phyloP scores from a whole-genome alignment of 2,113 vertebrate genomes.

The Bubalus kerabau region DNA sequence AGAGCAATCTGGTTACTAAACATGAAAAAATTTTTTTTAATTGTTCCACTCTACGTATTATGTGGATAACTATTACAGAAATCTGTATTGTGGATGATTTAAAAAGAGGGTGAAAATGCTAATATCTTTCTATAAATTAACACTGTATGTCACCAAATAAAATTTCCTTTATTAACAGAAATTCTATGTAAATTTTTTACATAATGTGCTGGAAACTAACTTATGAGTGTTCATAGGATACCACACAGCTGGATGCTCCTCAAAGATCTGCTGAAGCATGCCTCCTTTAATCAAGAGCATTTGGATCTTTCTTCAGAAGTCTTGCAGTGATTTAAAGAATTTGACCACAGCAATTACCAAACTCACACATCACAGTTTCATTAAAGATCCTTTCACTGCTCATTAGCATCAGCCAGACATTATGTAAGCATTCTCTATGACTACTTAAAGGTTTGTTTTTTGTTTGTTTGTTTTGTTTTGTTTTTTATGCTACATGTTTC shows the following conservation, averaged over 20 bases:
- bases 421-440: not conserved
- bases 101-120: not conserved
- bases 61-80: not conserved
- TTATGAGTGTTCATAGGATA: not conserved
- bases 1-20: not conserved
- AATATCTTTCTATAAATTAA: not conserved
- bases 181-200: not conserved
- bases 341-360: slow-evolving; percentile 23
- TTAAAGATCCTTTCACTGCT: slow-evolving; percentile 45
- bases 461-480: not conserved
- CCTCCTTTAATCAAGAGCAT: not conserved
- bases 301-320: not conserved
- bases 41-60: not conserved
- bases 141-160: not conserved
- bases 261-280: not conserved
- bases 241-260: not conserved
- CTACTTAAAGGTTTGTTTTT: not conserved
- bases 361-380: not conserved
- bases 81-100: not conserved
- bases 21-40: not conserved
- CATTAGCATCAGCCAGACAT: not conserved
- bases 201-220: not conserved
- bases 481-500: not conserved
- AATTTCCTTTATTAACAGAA: not conserved
- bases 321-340: not conserved